Base-by-base conservation (phyloP, 2,113 vertebrate species). In the Anarrhichthys ocellatus region DNA sequence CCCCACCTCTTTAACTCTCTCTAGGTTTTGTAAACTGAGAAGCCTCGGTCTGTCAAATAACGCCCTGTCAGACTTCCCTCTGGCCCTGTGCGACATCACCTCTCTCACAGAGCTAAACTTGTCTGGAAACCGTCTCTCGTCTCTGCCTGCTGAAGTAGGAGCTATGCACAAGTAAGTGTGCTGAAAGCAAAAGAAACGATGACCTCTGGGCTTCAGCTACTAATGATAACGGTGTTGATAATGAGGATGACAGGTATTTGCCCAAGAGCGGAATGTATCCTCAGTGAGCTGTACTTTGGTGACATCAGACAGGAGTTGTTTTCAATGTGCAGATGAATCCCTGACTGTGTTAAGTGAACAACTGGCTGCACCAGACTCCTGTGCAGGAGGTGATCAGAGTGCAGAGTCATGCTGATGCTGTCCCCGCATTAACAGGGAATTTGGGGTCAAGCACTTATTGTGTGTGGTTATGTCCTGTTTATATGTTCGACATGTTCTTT, bases 11-110 rank as follows among this genome's bases (percentile, higher is more conserved):
- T n/a, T 20, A 4, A 46, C 34, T 76, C 50, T 68, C 70, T 67
- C 65, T 86, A 99, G 98, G 92, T 99, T 99, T 91, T 96, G 95
- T 91, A 98, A 98, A 86, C 92, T 99, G 94, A 96, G 96, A 92
- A 99, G 97, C 93, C 96, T 99, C 89, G 99, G 97, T 91, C 96
- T 99, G 92, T 99, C 98, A 9, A 98, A 96, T 91, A 99, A 99
- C 91, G 94, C 96, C 64, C 94, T 99, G 91, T 94, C 95, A 68
- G 95, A 96, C 54, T 99, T 99, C 81, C 98, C 98, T 8, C 64
- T 96, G 89, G 95, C 96, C 3, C 91, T 99, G 78, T 98, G 97
- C 89, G 92, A 92, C 90, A 97, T 99, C 83, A 89, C 96, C 54
- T 97, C 96, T 0, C 94, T 99, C 81, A 96, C 95, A 0, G 98